Percentiles rank a stretch among this genome's conserved stretches.
Conservation (phyloP, 2,888 invertebrate species). For the Diarsia dahlii region DNA sequence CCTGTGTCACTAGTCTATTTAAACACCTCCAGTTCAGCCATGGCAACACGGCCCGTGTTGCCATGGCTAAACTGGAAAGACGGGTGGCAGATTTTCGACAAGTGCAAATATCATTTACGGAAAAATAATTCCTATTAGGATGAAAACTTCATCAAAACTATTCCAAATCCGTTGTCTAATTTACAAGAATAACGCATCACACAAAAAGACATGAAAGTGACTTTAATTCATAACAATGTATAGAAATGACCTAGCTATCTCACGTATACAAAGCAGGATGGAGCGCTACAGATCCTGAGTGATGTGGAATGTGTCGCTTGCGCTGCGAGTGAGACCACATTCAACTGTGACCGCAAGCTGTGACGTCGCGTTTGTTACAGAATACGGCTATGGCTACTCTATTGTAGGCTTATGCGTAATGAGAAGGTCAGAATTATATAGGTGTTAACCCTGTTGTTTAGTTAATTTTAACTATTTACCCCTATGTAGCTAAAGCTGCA, state of each 20-base stretch:
- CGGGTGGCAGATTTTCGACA: no score
- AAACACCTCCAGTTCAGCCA: no score
- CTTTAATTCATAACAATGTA: not conserved
- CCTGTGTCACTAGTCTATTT: no score
- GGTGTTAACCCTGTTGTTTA: not conserved
- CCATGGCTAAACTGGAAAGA: no score
- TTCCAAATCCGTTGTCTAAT: not conserved
- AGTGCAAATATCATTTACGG: no score
- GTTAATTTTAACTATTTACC: not conserved
- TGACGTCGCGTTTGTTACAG: conserved; percentile 43
- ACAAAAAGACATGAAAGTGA: not conserved
- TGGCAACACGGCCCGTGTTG: no score
- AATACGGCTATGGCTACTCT: not conserved
- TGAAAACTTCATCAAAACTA: not conserved
- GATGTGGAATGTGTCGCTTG: conserved; percentile 44
- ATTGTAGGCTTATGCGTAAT: conserved; percentile 6
- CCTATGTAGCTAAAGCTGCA: not conserved
- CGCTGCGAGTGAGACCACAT: conserved; percentile 41
- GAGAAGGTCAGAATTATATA: not conserved
- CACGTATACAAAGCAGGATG: conserved; percentile 15
- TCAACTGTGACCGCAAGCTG: conserved; percentile 54
- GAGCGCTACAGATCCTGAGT: conserved; percentile 29
- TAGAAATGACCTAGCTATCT: not conserved
- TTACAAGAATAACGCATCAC: not conserved
- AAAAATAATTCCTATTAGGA: not conserved